Evolutionary conservation across 1,140 invertebrate species (phyloP), one percentile per base, ranked within the genome.

Genomic region (Mercenaria mercenaria): DNA sequence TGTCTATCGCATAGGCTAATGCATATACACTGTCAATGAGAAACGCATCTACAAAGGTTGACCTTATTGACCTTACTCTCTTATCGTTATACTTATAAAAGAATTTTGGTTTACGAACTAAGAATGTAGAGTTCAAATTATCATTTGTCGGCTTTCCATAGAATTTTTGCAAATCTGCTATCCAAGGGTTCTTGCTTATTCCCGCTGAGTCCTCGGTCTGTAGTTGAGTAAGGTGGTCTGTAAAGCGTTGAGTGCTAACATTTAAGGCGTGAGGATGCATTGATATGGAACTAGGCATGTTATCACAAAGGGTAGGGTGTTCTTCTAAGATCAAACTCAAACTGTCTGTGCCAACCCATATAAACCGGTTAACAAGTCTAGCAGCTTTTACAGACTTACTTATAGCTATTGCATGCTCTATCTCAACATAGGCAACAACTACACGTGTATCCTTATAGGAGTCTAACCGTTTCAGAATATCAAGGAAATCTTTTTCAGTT

Each of bases 21-120:
- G 98, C 97, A 93, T 98, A 98, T 3, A 98, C 98, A 34, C 98
- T 98, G 94, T 98, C 98, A 23, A 98, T 97, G 34, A 98, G 98
- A 93, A 98, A 98, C 91, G 98, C 98, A 18, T 98, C 97, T 1
- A 77, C 85, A 50, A 87, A 92, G 0, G 52, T 67, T 15, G 86
- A 50, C 26, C 72, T 56, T 18, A 88, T 47, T n/a, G n/a, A n/a
- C 4, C 32, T 15, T 47, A 47, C 43, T 29, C 23, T 72, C 29
- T 61, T 74, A 4, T 61, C 32, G 26, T 69, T 50, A 37, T 59
- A 23, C n/a, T 72, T 59, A 20, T 50, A 37, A 41, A 64, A 23
- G 52, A 95, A 98, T 98, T 23, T 97, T 97, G 93, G 98, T 97
- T 92, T 98, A 97, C 88, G 97, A 41, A 23, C 23, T 39, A 34